These are phyloP conservation scores for Pteropus rufus DNA, from an alignment of 2,797 vertebrate genomes.

Conservation along the genomic window DNA sequence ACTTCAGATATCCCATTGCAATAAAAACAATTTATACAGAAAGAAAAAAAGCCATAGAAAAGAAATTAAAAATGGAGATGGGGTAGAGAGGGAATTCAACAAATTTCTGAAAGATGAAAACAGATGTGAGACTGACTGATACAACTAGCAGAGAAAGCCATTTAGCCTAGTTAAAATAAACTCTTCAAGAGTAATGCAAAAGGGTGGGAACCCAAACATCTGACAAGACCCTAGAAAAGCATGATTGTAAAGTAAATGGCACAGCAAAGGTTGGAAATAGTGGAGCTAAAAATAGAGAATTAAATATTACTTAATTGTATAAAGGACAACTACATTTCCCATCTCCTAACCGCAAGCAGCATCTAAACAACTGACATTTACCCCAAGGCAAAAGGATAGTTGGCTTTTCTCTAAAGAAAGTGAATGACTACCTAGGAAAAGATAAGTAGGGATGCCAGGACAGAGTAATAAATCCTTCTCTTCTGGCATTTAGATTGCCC, in stretches of 20 bases:
- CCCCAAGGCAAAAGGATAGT: neutral
- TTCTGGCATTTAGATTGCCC: neutral
- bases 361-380: neutral
- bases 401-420: neutral
- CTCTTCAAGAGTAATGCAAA: neutral
- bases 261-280: neutral
- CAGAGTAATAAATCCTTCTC: neutral
- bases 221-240: neutral
- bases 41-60: neutral
- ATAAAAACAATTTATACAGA: conserved; percentile 29
- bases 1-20: neutral
- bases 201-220: neutral
- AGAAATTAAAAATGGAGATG: neutral
- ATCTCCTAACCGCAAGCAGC: neutral
- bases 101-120: conserved; percentile 4
- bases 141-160: neutral
- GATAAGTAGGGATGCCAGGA: neutral
- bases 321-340: neutral
- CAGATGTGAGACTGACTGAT: neutral
- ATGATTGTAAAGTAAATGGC: neutral
- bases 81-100: neutral
- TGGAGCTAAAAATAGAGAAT: neutral
- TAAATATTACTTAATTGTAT: neutral
- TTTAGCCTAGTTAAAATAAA: neutral
- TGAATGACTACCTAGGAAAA: neutral